A percentile compares a stretch with the other conserved stretches of the same genome.
phyloP scores from a whole-genome alignment of 2,113 vertebrate genomes.

The Scytalopus superciliaris region DNA sequence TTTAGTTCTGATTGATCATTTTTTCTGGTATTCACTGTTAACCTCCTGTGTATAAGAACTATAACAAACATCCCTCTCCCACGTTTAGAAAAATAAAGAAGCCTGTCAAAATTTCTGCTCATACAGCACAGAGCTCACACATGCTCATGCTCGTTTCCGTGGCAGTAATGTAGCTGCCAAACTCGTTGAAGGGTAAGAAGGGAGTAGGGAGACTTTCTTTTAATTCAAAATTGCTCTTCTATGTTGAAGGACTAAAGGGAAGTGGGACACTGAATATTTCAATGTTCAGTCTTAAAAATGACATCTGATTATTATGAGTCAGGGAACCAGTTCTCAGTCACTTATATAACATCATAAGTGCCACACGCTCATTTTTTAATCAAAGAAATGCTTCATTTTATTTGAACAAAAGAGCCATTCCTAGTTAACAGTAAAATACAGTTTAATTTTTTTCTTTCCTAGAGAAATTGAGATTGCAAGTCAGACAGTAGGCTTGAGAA shows the following conservation, averaged over 20 bases:
- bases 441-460: not conserved
- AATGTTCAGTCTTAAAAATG: not conserved
- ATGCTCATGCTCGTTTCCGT: not conserved
- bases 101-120: not conserved
- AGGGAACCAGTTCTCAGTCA: not conserved
- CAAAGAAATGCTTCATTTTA: constrained; percentile 9
- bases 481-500: not conserved
- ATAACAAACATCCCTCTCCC: not conserved
- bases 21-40: constrained; percentile 1
- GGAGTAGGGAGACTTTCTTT: not conserved
- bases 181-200: not conserved
- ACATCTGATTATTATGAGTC: not conserved
- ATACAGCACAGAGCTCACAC: not conserved
- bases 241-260: not conserved
- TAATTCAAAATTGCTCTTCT: not conserved
- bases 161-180: not conserved
- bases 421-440: not conserved
- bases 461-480: not conserved
- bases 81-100: not conserved
- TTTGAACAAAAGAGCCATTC: not conserved
- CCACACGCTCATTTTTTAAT: not conserved
- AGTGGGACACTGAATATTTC: not conserved
- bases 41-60: not conserved
- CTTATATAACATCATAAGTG: not conserved
- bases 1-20: constrained; percentile 2